Conservation (phyloP, 2,888 invertebrate genomes). For the Octonoba sinensis region DNA sequence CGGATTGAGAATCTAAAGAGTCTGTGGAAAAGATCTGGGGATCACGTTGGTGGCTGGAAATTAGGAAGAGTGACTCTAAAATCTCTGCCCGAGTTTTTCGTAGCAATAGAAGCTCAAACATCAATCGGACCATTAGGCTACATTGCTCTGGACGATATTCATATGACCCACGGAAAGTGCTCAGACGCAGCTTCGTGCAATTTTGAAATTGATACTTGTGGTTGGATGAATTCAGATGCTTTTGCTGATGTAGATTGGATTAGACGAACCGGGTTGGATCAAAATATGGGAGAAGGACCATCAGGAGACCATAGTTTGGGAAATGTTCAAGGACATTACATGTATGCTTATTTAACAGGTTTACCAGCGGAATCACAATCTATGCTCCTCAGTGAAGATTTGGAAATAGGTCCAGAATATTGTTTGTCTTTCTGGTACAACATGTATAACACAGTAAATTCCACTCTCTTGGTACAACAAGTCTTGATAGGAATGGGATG, state of each 20-base stretch:
- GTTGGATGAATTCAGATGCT: slow-evolving; percentile 49
- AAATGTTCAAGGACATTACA: slow-evolving; percentile 61
- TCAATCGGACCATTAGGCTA: slow-evolving; percentile 51
- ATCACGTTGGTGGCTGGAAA: slow-evolving; percentile 53
- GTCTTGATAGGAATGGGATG: slow-evolving; percentile 44
- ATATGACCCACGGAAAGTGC: slow-evolving; percentile 53
- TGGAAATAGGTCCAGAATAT: slow-evolving; percentile 43
- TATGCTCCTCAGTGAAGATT: slow-evolving; percentile 61
- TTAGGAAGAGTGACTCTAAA: slow-evolving; percentile 44
- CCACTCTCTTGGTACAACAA: slow-evolving; percentile 40
- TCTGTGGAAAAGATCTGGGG: slow-evolving; percentile 49
- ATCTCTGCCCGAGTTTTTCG: slow-evolving; percentile 43
- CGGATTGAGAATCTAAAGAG: slow-evolving; percentile 50
- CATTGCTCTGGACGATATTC: slow-evolving; percentile 63
- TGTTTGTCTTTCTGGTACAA: slow-evolving; percentile 61
- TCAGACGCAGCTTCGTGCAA: slow-evolving; percentile 57
- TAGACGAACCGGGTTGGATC: slow-evolving; percentile 48
- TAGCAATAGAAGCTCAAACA: slow-evolving; percentile 56
- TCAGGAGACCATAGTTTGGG: slow-evolving; percentile 42
- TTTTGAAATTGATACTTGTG: slow-evolving; percentile 63
- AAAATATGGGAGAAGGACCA: slow-evolving; percentile 54
- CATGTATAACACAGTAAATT: slow-evolving; percentile 53
- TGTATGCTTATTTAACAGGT: slow-evolving; percentile 57
- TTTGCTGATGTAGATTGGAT: slow-evolving; percentile 59
- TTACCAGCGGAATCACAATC: slow-evolving; percentile 24